Conservation (phyloP, 2,797 vertebrate species). For the Poecilia velifera region DNA sequence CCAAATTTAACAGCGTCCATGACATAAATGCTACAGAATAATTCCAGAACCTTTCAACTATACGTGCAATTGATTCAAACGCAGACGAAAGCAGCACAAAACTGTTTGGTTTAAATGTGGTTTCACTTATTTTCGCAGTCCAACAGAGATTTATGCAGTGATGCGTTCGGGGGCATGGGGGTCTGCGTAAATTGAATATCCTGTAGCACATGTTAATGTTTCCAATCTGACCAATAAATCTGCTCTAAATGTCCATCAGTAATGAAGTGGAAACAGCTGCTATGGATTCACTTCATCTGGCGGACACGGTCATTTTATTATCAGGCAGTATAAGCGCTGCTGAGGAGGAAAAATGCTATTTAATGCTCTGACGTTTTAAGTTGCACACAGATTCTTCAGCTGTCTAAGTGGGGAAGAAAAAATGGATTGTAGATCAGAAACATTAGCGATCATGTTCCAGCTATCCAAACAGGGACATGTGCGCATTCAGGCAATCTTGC, state of each 20-base stretch:
- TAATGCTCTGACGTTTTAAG: background rate
- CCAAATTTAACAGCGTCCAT: background rate
- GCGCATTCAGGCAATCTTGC: constrained; percentile 22
- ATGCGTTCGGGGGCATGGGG: no score
- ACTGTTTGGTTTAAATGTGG: background rate
- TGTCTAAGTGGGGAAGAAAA: background rate
- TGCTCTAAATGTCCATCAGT: constrained; percentile 24
- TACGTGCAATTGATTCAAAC: constrained; percentile 16
- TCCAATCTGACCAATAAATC: constrained; percentile 8
- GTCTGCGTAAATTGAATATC: constrained; percentile 12
- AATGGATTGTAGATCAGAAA: constrained; percentile 8
- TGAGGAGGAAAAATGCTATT: constrained; percentile 2
- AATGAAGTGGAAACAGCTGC: background rate
- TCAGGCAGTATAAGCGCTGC: background rate
- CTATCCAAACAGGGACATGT: constrained; percentile 25
- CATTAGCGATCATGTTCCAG: background rate
- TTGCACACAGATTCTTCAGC: constrained; percentile 6
- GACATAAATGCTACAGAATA: background rate
- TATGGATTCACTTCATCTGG: constrained; percentile 12
- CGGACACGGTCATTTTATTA: background rate
- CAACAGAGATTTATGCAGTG: constrained; percentile 9
- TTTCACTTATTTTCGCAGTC: background rate
- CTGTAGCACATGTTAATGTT: constrained; percentile 12
- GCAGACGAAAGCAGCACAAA: background rate
- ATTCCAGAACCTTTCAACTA: background rate